Conservation (phyloP, 2,797 vertebrate species). For the Hippopotamyrus pictus region DNA sequence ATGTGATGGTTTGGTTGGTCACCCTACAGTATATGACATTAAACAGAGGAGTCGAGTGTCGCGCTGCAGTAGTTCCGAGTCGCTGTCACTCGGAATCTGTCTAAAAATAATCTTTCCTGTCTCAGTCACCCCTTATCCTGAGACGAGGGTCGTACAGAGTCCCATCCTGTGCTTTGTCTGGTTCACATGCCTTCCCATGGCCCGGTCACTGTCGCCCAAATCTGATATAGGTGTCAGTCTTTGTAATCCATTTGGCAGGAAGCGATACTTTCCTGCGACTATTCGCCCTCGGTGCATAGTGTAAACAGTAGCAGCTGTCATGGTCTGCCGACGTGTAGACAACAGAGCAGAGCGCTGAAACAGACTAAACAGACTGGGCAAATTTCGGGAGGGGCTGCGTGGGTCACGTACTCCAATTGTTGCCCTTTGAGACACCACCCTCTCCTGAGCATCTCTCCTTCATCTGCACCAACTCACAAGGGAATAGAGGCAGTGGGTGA, state of each 20-base stretch:
- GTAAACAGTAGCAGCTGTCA: neutral
- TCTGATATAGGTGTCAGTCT: neutral
- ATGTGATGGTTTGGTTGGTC: neutral
- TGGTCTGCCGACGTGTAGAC: neutral
- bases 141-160: slow-evolving; percentile 32
- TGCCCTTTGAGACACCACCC: slow-evolving; percentile 18
- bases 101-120: slow-evolving; percentile 23
- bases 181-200: neutral
- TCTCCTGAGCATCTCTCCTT: slow-evolving; percentile 20
- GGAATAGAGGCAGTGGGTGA: slow-evolving; percentile 23
- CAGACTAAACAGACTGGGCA: neutral
- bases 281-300: neutral
- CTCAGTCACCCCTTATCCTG: slow-evolving; percentile 32
- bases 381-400: neutral
- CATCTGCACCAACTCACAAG: slow-evolving; percentile 21
- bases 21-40: neutral
- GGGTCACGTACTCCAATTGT: slow-evolving; percentile 26
- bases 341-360: neutral
- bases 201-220: neutral
- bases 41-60: slow-evolving; percentile 25
- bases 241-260: slow-evolving; percentile 15
- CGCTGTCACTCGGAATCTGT: slow-evolving; percentile 19
- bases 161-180: slow-evolving; percentile 27
- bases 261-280: neutral
- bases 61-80: slow-evolving; percentile 22